phyloP scores from a whole-genome alignment of 35 echinoderm and acorn worm genomes.

The Anneissia japonica region DNA sequence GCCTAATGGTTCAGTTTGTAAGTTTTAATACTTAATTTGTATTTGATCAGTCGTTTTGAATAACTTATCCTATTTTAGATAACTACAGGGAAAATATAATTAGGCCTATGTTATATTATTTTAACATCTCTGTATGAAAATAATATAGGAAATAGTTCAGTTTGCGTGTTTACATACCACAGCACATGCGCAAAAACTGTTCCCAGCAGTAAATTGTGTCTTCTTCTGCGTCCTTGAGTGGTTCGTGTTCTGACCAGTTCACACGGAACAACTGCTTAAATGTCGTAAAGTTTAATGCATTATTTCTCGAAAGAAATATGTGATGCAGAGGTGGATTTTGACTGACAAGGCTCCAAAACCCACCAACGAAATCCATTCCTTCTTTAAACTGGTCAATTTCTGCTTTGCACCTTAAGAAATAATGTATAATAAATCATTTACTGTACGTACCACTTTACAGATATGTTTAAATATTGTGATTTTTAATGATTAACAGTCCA shows the following conservation, averaged over 20 bases:
- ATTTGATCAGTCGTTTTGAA: too few species aligned
- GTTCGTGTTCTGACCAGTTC: background rate
- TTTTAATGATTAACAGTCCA: background rate
- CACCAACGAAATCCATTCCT: background rate
- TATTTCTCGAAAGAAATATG: background rate
- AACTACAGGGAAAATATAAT: too few species aligned
- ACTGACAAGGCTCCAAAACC: background rate
- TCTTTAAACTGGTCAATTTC: background rate
- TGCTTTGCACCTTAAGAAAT: background rate
- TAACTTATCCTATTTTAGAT: too few species aligned
- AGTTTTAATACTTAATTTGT: too few species aligned
- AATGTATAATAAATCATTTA: background rate
- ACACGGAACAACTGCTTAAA: background rate
- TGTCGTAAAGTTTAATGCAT: background rate
- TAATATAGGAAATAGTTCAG: too few species aligned
- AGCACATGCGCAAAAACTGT: constrained; percentile 11
- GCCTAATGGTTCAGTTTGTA: too few species aligned
- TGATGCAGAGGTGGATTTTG: background rate
- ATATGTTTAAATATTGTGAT: background rate
- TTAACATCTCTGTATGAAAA: too few species aligned
- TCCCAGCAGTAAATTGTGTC: constrained; percentile 21
- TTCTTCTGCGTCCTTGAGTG: background rate
- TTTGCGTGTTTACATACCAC: too few species aligned
- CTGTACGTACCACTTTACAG: background rate
- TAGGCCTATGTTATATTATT: too few species aligned